Base-by-base conservation (phyloP, 1,140 invertebrate species). In the Magallana ariakensis region DNA sequence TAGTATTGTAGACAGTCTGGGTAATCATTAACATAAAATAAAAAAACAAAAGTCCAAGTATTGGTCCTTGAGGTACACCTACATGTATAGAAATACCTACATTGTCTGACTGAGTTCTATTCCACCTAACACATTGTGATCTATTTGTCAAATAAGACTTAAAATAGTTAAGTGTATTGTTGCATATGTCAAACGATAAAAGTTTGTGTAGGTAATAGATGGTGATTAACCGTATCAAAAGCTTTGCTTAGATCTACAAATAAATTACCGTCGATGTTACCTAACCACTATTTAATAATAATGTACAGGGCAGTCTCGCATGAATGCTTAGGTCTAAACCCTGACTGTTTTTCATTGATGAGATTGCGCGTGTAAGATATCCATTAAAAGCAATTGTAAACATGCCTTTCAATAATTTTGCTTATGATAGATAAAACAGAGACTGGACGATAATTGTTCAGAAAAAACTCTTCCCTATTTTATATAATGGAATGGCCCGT, bases 251-350 rank as follows among this genome's bases (percentile, higher is more conserved):
- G 19, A 54, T 86, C 75, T 26, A 87, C 66, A 84, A 87, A 87
- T 87, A 84, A 83, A 83, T 83, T 57, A 70, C 46, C 81, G 66
- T 26, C 80, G 26, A 87, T 83, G 66, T 87, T 26, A 75, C 75
- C 22, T 15, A 83, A 33, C 86, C 86, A 87, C 22, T 58, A 0
- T 70, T 70, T 82, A 87, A 84, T 60, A 83, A 80, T 66, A 62
- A 54, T 75, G 54, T 83, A 62, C 8, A 86, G 33, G 6, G 55
- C 70, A 58, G 75, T 86, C 58, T 81, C 56, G 62, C 56, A 82
- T 66, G 56, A 84, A 26, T 84, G 86, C 19, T 87, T 84, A n/a
- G 82, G 62, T 84, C 86, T 83, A 56, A 87, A 87, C 75, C 86
- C 86, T 33, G 82, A 84, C 46, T 87, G 82, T 84, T 54, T 80